Evolutionary conservation across 1,140 invertebrate species (phyloP), one percentile per base, ranked within the genome.

Genomic region (Scaptomyza montana): DNA sequence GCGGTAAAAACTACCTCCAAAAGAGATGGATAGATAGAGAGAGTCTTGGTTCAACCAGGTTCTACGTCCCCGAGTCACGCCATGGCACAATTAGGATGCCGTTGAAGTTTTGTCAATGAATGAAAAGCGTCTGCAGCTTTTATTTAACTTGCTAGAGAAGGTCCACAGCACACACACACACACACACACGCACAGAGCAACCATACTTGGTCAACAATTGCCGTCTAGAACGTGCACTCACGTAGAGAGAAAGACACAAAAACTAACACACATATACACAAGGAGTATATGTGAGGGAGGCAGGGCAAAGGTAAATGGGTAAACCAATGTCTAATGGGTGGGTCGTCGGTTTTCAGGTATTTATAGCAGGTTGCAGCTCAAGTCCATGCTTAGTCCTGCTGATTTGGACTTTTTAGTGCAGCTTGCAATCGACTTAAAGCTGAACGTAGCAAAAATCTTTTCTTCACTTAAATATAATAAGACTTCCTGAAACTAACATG

Each of bases 71-170:
- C 41, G 60, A 81, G 79, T 81, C 74, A 81, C 79, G 79, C 64
- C 78, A 81, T 71, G 80, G 66, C 74, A 82, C 80, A 82, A 82
- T 82, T 82, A 82, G 80, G 75, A 82, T 82, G 76, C 79, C 57
- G 75, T 78, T 82, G 79, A 74, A 78, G 79, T 82, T 82, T 82
- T 82, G 80, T 82, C 79, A 78, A 78, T 82, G 79, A 82, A 82
- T 82, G 79, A 74, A 82, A 82, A 82, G 79, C 79, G 79, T 82
- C 72, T 82, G 70, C 75, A 82, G 82, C 79, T 82, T 82, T 82
- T 82, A 82, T 82, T 82, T 82, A 82, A 82, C 80, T 82, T 82
- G 80, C 33, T 65, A 66, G 78, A 50, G 73, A 45, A 25, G 33
- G 33, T 36, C 46, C 56, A 47, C 47, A 53, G 25, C 45, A 46